Evolutionary conservation across 2,113 vertebrate species (phyloP), one percentile per base, ranked within the genome.

Genomic region (Damaliscus lunatus): DNA sequence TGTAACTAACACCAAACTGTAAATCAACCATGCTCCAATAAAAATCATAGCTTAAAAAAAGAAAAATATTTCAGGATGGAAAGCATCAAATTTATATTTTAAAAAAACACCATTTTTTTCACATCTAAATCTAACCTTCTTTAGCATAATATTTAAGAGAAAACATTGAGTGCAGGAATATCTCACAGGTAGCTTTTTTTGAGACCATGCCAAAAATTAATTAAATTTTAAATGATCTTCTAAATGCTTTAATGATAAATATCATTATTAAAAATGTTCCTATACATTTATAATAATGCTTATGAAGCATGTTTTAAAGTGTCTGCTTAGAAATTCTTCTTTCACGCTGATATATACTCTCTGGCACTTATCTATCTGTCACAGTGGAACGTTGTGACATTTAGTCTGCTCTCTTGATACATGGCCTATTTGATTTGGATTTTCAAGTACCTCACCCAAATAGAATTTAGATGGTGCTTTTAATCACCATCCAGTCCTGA

Each of bases 391-490:
- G 74, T 7, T 81, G 33, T 94, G 93, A 92, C 48, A 86, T 90
- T 97, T 92, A 55, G 17, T 91, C 53, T 92, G 40, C 21, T 93
- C n/a, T 92, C 71, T 88, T 89, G 60, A 77, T 95, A n/a, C 40
- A 52, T 86, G 59, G 29, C 60, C 59, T 85, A 25, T 82, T 94
- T 94, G 48, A 91, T 96, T 48, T 92, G 74, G 71, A 62, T 88
- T 95, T 67, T 84, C 95, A 90, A 94, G 48, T 84, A 31, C 13
- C 25, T 23, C 31, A 31, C 67, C 85, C 88, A 87, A 60, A 84
- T 67, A 62, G 48, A 94, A 90, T 92, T 97, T 93, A 77, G 40
- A 89, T 96, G 29, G 81, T 71, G 62, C 94, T 86, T 67, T 91
- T 80, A 96, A 92, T 83, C 91, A 88, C 11, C 82, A 48, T 94